Evolutionary conservation across 2,888 invertebrate genomes (phyloP).

Genomic region (Reticulitermes lucifugus): DNA sequence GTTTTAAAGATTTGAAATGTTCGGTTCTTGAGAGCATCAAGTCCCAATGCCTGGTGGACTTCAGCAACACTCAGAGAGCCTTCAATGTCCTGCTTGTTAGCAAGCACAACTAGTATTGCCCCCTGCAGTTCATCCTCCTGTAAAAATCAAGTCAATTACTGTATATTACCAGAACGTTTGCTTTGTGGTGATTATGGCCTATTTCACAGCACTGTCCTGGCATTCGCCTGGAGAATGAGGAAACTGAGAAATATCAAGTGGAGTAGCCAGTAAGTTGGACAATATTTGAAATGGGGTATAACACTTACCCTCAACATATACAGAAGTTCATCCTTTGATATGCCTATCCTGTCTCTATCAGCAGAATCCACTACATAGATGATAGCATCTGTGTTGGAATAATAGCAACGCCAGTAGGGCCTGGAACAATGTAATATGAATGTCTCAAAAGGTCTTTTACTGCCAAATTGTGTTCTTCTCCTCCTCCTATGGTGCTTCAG

Average conservation of each 20-base stretch:
- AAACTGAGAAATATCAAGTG: too few relatives aligned
- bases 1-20: constrained; percentile 99
- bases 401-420: constrained; percentile 99
- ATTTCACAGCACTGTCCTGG: too few relatives aligned
- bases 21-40: constrained; percentile 94
- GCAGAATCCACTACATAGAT: constrained; percentile 99
- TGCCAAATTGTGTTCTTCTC: too few relatives aligned
- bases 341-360: constrained; percentile 98
- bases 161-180: too few relatives aligned
- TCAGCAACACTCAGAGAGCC: constrained; percentile 97
- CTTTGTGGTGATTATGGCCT: too few relatives aligned
- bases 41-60: constrained; percentile 94
- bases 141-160: constrained; percentile 48
- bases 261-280: too few relatives aligned
- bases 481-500: too few relatives aligned
- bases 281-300: too few relatives aligned
- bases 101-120: constrained; percentile 95
- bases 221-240: too few relatives aligned
- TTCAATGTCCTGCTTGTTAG: constrained; percentile 99
- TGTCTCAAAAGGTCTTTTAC: too few relatives aligned
- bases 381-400: constrained; percentile 99
- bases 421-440: constrained; percentile 67
- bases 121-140: constrained; percentile 98
- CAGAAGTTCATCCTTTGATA: constrained; percentile 97
- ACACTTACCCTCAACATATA: constrained; percentile 95